Conservation (phyloP, 2,888 invertebrate species). For the Aspidiotus destructor region DNA sequence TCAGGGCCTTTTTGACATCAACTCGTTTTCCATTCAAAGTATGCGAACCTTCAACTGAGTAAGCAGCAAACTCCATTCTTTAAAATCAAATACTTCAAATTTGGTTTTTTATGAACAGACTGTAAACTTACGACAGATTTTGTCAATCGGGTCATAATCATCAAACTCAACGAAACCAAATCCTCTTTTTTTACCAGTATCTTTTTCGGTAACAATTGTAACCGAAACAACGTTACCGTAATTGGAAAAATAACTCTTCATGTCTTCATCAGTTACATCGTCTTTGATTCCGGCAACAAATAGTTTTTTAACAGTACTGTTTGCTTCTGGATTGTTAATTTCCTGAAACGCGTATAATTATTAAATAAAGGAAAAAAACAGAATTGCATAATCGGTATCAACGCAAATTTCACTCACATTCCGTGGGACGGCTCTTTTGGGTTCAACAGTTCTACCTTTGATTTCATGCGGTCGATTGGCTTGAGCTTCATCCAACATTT, state of each 20-base stretch:
- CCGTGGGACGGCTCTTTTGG: conserved; percentile 91
- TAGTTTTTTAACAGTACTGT: conserved; percentile 86
- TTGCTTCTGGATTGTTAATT: conserved; percentile 83
- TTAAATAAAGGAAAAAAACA: background rate
- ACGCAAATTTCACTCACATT: conserved; percentile 42
- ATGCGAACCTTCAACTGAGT: conserved; percentile 44
- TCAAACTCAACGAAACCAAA: conserved; percentile 96
- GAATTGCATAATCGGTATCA: background rate
- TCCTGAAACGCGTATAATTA: conserved; percentile 51
- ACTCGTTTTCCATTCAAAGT: conserved; percentile 45
- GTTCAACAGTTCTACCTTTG: conserved; percentile 75
- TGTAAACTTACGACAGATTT: conserved; percentile 75
- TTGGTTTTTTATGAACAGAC: background rate
- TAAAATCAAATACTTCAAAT: no score
- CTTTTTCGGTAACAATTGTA: conserved; percentile 83
- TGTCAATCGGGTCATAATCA: conserved; percentile 95
- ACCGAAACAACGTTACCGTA: conserved; percentile 75
- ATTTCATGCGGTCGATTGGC: conserved; percentile 51
- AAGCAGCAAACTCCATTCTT: background rate
- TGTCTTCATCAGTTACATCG: conserved; percentile 80
- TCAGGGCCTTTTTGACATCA: conserved; percentile 50
- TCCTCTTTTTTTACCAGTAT: conserved; percentile 85
- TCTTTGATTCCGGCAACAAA: conserved; percentile 92
- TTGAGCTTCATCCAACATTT: conserved; percentile 95
- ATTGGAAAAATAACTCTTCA: conserved; percentile 68